A percentile compares a stretch with the other conserved stretches of the same genome.
phyloP scores from a whole-genome alignment of 2,797 vertebrate genomes.

The Pteropus rufus region DNA sequence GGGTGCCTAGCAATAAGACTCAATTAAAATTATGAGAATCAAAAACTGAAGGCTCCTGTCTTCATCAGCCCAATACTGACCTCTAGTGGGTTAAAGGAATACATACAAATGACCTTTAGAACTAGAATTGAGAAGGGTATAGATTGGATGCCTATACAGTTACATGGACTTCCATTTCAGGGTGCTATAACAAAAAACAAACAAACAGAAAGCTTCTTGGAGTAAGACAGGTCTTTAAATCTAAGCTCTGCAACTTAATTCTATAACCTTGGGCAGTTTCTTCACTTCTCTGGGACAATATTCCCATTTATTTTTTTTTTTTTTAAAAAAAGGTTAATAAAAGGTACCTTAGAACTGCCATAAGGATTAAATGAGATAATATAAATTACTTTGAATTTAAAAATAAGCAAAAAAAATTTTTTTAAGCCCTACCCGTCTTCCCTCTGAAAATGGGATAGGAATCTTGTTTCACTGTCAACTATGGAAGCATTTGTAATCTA shows the following conservation, averaged over 20 bases:
- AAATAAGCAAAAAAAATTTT: neutral
- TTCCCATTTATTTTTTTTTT: neutral
- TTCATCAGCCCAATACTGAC: constrained; percentile 79
- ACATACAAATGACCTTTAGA: constrained; percentile 17
- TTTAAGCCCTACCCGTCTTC: neutral
- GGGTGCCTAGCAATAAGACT: neutral
- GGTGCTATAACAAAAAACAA: neutral
- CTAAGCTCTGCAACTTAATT: constrained; percentile 26
- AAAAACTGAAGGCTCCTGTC: neutral
- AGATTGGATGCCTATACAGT: neutral
- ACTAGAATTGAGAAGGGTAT: neutral
- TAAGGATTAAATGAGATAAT: neutral
- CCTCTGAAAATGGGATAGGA: neutral
- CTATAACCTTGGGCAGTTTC: neutral
- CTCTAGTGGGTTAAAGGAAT: constrained; percentile 78
- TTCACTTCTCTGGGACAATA: constrained; percentile 24
- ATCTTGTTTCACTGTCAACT: neutral
- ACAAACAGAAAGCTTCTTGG: neutral
- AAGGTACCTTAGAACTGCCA: neutral
- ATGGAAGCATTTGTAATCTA: neutral
- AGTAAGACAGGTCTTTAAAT: neutral
- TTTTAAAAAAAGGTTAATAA: neutral
- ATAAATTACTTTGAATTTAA: neutral
- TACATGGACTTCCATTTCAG: neutral
- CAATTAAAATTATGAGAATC: neutral